Evolutionary conservation across 2,888 invertebrate genomes (phyloP), one percentile per base, ranked within the genome.

Genomic region (Eilema caniola): DNA sequence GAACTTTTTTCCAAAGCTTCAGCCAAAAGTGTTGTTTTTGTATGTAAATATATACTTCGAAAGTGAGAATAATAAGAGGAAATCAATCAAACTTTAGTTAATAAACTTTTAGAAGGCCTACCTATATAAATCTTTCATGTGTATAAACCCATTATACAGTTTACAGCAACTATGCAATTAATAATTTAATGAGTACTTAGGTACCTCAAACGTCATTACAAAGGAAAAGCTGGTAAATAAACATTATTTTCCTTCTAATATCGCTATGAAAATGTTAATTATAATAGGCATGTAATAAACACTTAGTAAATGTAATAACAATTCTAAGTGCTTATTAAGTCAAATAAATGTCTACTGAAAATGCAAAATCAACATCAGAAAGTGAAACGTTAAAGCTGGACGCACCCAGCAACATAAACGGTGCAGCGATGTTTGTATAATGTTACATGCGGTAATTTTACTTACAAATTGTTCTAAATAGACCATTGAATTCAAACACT

Each of bases 361-460:
- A 66, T 60, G 7, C 10, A 41, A 25, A 67, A 20, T 47, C 20
- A 53, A 64, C 3, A 62, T n/a, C 37, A 41, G 16, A 25, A 59
- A 41, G 24, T 41, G 12, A 62, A 33, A 57, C 56, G 25, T 53
- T 62, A 56, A 62, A 56, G 33, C 37, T n/a, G 56, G 61, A 68
- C 41, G 25, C 31, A 47, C 23, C 14, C 31, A 62, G 28, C 23
- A 41, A 62, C 67, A 69, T 53, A 60, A 66, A 59, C 59, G 41
- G 24, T 66, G 56, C 63, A 59, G 37, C 63, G 24, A 69, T 69
- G 63, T 69, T 64, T 64, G 69, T 59, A 63, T 69, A 69, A 59
- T 64, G 7, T 64, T 41, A 69, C 63, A 64, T 57, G 28, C 41
- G 23, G n/a, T 41, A 53, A 64, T 64, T 69, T 69, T 62, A 33